Percentiles rank a stretch among this genome's conserved stretches.
Conservation (phyloP, 35 echinoderm and acorn worm species). For the Antedon bifida region DNA sequence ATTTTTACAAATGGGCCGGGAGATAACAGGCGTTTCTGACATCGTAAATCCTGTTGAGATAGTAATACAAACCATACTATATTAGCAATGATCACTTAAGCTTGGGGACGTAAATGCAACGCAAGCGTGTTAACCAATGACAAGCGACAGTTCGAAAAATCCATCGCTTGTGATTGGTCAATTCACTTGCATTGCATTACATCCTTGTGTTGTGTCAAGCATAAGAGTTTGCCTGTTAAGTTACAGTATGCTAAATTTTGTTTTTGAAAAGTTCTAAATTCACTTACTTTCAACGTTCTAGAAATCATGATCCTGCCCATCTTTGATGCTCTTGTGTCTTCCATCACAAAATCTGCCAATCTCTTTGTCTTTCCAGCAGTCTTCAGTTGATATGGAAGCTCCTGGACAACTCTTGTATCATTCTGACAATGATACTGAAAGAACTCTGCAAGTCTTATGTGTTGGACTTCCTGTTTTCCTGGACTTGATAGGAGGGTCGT, state of each 20-base stretch:
- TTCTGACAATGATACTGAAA: slow-evolving; percentile 36
- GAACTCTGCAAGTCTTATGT: slow-evolving; percentile 45
- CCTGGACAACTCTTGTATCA: slow-evolving; percentile 5
- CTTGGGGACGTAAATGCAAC: too few species aligned
- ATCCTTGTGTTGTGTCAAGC: too few species aligned
- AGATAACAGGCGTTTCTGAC: not conserved
- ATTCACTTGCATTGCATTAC: too few species aligned
- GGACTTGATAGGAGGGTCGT: slow-evolving; percentile 13
- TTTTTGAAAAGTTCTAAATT: too few species aligned
- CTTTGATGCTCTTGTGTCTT: slow-evolving; percentile 21
- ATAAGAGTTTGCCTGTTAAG: too few species aligned
- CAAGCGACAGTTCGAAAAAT: too few species aligned
- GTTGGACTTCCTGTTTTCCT: not conserved
- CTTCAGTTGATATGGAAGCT: slow-evolving; percentile 56
- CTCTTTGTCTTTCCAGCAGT: slow-evolving; percentile 15
- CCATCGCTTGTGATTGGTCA: too few species aligned
- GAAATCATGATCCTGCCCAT: slow-evolving; percentile 16
- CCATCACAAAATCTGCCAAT: slow-evolving; percentile 38
- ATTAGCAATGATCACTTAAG: too few species aligned
- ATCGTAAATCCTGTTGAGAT: not conserved
- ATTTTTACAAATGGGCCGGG: not conserved
- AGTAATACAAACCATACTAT: too few species aligned
- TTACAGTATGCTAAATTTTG: too few species aligned
- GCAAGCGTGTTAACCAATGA: too few species aligned
- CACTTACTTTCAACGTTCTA: slow-evolving; percentile 38